Evolutionary conservation across 2,797 vertebrate species (phyloP).

Genomic region (Gadopsis bispinosus): DNA sequence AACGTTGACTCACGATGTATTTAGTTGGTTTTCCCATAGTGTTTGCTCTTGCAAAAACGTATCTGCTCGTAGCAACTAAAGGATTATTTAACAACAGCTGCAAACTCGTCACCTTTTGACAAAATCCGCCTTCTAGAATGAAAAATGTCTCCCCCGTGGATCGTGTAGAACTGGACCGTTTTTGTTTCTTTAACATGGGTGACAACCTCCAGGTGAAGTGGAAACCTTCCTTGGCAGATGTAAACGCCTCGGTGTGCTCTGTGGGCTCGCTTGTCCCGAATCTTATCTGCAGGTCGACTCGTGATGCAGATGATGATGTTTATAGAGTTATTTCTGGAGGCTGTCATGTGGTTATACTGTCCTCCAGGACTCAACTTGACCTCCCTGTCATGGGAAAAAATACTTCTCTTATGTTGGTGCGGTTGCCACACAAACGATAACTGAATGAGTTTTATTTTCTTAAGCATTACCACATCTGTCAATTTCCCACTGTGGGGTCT

Average conservation of each 20-base stretch:
- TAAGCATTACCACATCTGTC: constrained; percentile 50
- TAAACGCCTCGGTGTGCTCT: not conserved
- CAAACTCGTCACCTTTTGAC: no score
- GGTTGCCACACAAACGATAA: constrained; percentile 32
- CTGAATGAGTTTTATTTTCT: constrained; percentile 53
- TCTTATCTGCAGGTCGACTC: constrained; percentile 11
- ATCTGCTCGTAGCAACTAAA: not conserved
- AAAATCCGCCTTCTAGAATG: not conserved
- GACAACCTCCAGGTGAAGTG: not conserved
- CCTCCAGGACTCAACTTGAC: constrained; percentile 47
- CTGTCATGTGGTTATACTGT: not conserved
- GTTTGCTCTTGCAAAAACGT: not conserved
- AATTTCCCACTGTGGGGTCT: constrained; percentile 13
- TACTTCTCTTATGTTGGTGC: constrained; percentile 22
- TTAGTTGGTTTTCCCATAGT: not conserved
- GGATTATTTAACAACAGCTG: not conserved
- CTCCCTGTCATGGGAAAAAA: constrained; percentile 38
- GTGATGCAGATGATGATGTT: not conserved
- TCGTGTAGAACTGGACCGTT: no score
- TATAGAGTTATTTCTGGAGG: constrained; percentile 28
- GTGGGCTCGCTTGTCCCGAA: not conserved
- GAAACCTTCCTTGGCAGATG: not conserved
- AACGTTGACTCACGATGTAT: not conserved
- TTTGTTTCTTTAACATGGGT: not conserved
- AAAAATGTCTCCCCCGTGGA: not conserved